Base-by-base conservation (phyloP, 2,113 vertebrate species). In the Mixornis gularis region DNA sequence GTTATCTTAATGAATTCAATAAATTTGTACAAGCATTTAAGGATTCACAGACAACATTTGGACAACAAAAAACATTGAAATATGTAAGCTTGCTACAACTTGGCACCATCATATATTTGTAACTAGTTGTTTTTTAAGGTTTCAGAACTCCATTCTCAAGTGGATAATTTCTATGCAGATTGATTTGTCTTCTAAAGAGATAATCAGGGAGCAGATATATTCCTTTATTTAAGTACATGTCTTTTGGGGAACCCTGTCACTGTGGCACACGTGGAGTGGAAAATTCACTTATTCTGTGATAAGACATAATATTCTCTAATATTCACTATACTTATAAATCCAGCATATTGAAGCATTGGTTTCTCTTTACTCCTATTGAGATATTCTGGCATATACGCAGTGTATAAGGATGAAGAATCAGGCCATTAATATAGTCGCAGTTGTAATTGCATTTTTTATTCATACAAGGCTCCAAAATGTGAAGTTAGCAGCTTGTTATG, bases 401-500 rank as follows among this genome's bases (percentile, higher is more conserved):
- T 29, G 30, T n/a, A 62, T 58, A 80, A 64, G 60, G 78, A 59
- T 86, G 68, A 94, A 90, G 72, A 81, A 90, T 74, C 44, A 68
- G 83, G 5, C 44, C 72, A 88, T 90, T 93, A 85, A 88, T 92
- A 69, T 11, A 53, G 52, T 76, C 2, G 0, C 41, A 62, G 53
- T 34, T 65, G 27, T 88, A 83, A 90, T 78, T 92, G 41, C 44
- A 69, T 84, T 92, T 89, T 92, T 92, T 84, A 81, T 93, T 84
- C 79, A 65, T 64, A 77, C 14, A 68, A 15, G 59, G 49, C 17
- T 60, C 36, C 41, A 86, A 81, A 95, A 88, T 27, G 38, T 72
- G 85, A 92, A 88, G 44, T 88, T 92, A 87, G 79, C 79, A 95
- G 86, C 62, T 92, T 93, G 38, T 84, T 95, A 86, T 94, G 80